These are phyloP conservation scores for Perodicticus potto DNA, from an alignment of 2,797 vertebrate species.

Conservation along the genomic window DNA sequence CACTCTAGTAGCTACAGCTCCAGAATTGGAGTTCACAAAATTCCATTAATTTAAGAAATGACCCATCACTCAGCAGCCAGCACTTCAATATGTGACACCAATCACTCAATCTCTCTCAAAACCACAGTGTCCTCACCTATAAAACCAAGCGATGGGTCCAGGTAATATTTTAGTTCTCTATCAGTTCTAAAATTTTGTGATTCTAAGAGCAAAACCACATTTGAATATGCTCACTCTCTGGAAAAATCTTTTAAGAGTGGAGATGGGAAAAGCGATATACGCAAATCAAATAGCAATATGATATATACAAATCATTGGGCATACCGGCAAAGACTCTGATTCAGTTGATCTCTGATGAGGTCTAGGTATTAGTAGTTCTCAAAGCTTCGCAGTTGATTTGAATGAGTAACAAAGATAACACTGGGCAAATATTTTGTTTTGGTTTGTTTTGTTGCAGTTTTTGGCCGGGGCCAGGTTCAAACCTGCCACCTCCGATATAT, in stretches of 20 bases:
- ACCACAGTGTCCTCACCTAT: neutral
- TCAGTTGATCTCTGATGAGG: slow-evolving; percentile 14
- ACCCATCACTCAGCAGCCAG: neutral
- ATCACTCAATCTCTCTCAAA: neutral
- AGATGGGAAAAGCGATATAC: slow-evolving; percentile 19
- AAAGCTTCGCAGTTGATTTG: slow-evolving; percentile 29
- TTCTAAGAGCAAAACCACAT: slow-evolving; percentile 1
- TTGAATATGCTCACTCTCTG: slow-evolving; percentile 21
- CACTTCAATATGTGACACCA: neutral
- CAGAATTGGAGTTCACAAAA: slow-evolving; percentile 51
- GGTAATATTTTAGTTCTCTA: neutral
- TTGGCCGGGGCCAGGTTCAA: too few relatives aligned
- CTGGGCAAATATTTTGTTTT: slow-evolving; percentile 43
- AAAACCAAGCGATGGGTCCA: neutral
- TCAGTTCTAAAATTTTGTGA: slow-evolving; percentile 29
- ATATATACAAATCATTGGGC: neutral
- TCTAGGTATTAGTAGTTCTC: neutral
- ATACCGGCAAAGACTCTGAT: neutral
- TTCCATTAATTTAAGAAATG: neutral
- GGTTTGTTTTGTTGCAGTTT: too few relatives aligned
- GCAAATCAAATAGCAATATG: neutral
- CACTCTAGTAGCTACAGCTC: neutral
- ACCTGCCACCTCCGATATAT: too few relatives aligned
- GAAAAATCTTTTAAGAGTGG: slow-evolving; percentile 14
- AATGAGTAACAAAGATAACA: slow-evolving; percentile 52